phyloP scores from a whole-genome alignment of 2,888 invertebrate genomes.

The Toxonevra muliebris region DNA sequence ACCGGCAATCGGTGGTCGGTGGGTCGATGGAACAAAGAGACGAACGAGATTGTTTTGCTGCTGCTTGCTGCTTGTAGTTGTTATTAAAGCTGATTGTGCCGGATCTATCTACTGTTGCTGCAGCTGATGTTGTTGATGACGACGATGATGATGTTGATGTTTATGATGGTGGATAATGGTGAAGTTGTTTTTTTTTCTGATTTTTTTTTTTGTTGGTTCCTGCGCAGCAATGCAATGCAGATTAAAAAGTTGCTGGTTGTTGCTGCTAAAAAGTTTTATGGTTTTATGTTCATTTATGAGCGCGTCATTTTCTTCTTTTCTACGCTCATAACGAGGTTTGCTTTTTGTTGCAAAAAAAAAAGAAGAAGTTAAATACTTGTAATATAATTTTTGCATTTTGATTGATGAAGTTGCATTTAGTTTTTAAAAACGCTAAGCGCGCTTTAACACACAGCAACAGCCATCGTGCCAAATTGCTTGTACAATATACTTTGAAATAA shows the following conservation, averaged over 20 bases:
- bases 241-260: background rate
- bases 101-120: background rate
- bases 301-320: background rate
- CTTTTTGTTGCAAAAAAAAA: slow-evolving; percentile 28
- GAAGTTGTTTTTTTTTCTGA: background rate
- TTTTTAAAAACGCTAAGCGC: slow-evolving; percentile 32
- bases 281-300: slow-evolving; percentile 16
- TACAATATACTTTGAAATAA: no score
- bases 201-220: background rate
- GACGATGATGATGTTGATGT: background rate
- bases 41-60: background rate
- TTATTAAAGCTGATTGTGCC: slow-evolving; percentile 3
- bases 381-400: slow-evolving; percentile 42
- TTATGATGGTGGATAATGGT: background rate
- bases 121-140: slow-evolving; percentile 2
- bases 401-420: slow-evolving; percentile 50
- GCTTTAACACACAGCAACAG: no score
- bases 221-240: background rate
- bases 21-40: no score
- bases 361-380: slow-evolving; percentile 36
- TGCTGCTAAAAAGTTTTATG: slow-evolving; percentile 16
- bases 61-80: background rate
- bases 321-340: background rate
- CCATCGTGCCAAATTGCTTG: no score
- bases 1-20: background rate